phyloP scores from a whole-genome alignment of 2,113 vertebrate genomes.

The Sinocyclocheilus maitianheensis region DNA sequence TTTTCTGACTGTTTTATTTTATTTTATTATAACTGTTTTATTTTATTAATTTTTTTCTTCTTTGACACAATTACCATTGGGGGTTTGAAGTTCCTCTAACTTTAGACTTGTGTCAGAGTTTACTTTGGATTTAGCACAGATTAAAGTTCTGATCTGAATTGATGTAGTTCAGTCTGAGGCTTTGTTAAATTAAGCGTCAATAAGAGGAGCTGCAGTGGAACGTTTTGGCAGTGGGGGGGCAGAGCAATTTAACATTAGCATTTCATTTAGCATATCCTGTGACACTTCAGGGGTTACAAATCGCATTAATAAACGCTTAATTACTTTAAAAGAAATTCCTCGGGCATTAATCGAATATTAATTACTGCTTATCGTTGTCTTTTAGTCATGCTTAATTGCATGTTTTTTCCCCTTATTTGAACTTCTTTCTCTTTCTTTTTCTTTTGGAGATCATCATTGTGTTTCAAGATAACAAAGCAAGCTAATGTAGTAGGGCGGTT shows the following conservation, averaged over 20 bases:
- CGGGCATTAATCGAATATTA: slow-evolving; percentile 80
- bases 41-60: neutral
- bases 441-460: slow-evolving; percentile 50
- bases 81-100: neutral
- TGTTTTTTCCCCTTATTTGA: slow-evolving; percentile 62
- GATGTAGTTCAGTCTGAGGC: slow-evolving; percentile 38
- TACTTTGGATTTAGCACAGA: slow-evolving; percentile 7
- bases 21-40: neutral
- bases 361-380: slow-evolving; percentile 78
- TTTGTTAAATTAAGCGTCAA: slow-evolving; percentile 61
- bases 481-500: neutral
- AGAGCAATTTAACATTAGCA: slow-evolving; percentile 68
- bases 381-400: slow-evolving; percentile 78
- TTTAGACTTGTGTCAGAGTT: slow-evolving; percentile 6
- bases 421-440: slow-evolving; percentile 50
- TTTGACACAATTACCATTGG: neutral
- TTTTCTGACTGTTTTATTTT: neutral
- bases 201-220: slow-evolving; percentile 59
- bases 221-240: slow-evolving; percentile 55
- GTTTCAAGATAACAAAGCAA: slow-evolving; percentile 42
- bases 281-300: slow-evolving; percentile 79
- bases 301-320: slow-evolving; percentile 78
- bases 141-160: slow-evolving; percentile 50
- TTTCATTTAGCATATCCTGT: slow-evolving; percentile 71
- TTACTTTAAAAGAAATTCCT: slow-evolving; percentile 79